Percentiles rank a stretch among this genome's conserved stretches.
phyloP scores from a whole-genome alignment of 2,113 vertebrate genomes.

The Struthidea cinerea region DNA sequence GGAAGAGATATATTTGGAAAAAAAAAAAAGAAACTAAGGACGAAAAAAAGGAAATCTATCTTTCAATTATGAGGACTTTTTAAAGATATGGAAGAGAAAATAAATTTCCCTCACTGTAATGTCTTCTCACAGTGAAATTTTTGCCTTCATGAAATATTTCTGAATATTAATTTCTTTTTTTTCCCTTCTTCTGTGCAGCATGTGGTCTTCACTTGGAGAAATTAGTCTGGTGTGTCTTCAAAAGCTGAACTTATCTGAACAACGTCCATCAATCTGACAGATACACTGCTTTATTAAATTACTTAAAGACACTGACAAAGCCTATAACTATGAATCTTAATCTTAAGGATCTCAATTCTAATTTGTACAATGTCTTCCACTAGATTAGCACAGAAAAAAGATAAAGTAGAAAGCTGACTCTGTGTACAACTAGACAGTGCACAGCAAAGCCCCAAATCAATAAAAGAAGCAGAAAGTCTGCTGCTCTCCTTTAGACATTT shows the following conservation, averaged over 20 bases:
- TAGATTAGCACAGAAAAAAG: constrained; percentile 7
- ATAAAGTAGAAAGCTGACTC: constrained; percentile 21
- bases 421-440: neutral
- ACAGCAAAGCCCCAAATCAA: neutral
- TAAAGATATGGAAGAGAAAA: neutral
- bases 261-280: neutral
- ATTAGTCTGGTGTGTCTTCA: neutral
- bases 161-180: neutral
- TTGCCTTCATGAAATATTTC: neutral
- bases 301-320: constrained; percentile 16
- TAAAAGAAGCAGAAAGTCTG: neutral
- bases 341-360: neutral
- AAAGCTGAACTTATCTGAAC: constrained; percentile 12
- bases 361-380: constrained; percentile 18
- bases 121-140: neutral
- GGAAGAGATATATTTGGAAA: neutral
- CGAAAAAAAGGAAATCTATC: neutral
- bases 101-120: neutral
- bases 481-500: neutral
- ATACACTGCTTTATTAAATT: constrained; percentile 33
- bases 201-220: neutral
- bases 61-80: neutral
- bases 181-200: neutral
- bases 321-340: constrained; percentile 5
- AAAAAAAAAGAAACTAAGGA: neutral